Evolutionary conservation across 2,797 vertebrate genomes (phyloP).

Genomic region (Sebastes ruberrimus): DNA sequence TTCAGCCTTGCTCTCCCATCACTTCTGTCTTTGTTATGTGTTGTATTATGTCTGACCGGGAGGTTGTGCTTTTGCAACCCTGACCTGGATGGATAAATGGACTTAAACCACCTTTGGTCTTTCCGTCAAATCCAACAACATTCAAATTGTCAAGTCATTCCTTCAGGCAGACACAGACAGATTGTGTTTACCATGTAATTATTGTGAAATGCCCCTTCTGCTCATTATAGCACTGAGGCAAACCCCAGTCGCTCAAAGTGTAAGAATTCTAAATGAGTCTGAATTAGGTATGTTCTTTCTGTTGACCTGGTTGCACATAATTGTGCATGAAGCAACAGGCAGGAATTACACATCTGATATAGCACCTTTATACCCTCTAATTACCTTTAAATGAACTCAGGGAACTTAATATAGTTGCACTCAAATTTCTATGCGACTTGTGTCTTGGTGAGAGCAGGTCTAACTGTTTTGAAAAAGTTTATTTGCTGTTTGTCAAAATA

Average conservation of each 20-base stretch:
- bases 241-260: neutral
- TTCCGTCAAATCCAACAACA: neutral
- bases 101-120: neutral
- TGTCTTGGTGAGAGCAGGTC: neutral
- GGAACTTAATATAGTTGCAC: neutral
- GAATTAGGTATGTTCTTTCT: neutral
- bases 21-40: neutral
- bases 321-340: constrained; percentile 16
- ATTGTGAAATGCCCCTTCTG: constrained; percentile 10
- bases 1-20: neutral
- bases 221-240: constrained; percentile 6
- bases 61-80: neutral
- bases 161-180: neutral
- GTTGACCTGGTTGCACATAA: neutral
- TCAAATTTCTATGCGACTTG: neutral
- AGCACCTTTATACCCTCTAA: neutral
- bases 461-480: neutral
- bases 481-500: neutral
- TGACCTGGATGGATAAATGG: neutral
- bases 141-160: neutral
- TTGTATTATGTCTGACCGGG: neutral
- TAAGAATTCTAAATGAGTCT: neutral
- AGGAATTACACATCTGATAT: neutral
- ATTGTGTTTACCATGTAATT: constrained; percentile 20
- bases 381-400: neutral